These are phyloP conservation scores for Glossosoma conforme DNA, from an alignment of 1,140 invertebrate species.

Conservation along the genomic window DNA sequence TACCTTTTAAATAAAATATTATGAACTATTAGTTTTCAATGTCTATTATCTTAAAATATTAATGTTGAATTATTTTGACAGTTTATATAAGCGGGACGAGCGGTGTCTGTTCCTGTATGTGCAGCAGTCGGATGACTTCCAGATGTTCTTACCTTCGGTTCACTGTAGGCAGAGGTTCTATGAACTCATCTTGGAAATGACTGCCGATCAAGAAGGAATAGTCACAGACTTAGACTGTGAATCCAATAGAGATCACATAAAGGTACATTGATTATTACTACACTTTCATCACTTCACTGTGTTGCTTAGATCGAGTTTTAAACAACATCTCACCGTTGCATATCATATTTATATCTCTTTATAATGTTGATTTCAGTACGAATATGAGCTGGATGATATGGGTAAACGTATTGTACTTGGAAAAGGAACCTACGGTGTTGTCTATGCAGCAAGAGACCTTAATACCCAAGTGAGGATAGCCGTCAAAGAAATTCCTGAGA, in stretches of 20 bases:
- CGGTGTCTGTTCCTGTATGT: conserved; percentile 96
- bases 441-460: conserved; percentile 91
- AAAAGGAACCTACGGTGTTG: conserved; percentile 93
- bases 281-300: too few species aligned
- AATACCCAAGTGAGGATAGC: conserved; percentile 95
- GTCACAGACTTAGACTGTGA: conserved; percentile 77
- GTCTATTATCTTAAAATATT: conserved; percentile 36
- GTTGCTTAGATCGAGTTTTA: too few species aligned
- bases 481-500: conserved; percentile 96
- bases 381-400: conserved; percentile 93
- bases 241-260: conserved; percentile 63
- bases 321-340: too few species aligned
- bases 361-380: conserved; percentile 74
- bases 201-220: conserved; percentile 78
- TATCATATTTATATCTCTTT: too few species aligned
- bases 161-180: conserved; percentile 79
- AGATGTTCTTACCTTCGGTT: conserved; percentile 94
- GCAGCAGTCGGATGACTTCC: conserved; percentile 96
- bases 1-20: too few species aligned
- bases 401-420: conserved; percentile 84
- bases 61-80: conserved; percentile 45
- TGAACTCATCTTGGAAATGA: conserved; percentile 76
- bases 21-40: too few species aligned
- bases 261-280: conserved; percentile 51
- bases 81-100: conserved; percentile 93